phyloP scores from a whole-genome alignment of 2,888 invertebrate genomes.

The Acanthoscelides obtectus region DNA sequence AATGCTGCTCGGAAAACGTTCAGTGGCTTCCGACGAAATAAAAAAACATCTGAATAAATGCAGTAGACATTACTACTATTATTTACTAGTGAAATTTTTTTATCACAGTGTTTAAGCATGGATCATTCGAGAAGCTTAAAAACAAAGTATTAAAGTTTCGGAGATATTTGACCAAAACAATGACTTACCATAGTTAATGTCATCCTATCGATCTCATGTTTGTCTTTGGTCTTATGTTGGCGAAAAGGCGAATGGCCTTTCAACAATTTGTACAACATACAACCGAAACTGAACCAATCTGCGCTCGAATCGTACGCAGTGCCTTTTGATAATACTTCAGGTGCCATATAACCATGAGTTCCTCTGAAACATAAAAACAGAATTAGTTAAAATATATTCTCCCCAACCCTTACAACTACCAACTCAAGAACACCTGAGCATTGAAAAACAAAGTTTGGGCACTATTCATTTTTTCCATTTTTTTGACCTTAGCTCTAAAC shows the following conservation, averaged over 20 bases:
- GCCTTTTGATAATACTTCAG: constrained; percentile 98
- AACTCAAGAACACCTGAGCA: too few relatives aligned
- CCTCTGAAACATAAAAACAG: constrained; percentile 69
- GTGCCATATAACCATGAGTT: constrained; percentile 99
- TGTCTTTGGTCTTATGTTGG: constrained; percentile 99
- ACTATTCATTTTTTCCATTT: too few relatives aligned
- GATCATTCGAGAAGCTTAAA: too few relatives aligned
- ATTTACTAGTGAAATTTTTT: not conserved
- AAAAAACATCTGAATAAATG: too few relatives aligned
- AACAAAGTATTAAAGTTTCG: too few relatives aligned
- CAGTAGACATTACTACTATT: not conserved
- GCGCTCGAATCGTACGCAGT: constrained; percentile 98
- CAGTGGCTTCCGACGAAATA: too few relatives aligned
- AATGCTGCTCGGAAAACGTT: not conserved
- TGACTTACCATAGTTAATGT: constrained; percentile 91
- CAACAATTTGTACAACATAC: constrained; percentile 98
- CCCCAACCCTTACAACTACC: too few relatives aligned
- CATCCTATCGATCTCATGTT: constrained; percentile 99
- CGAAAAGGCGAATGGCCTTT: constrained; percentile 99
- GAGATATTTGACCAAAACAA: not conserved
- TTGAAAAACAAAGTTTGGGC: too few relatives aligned
- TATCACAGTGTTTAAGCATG: too few relatives aligned
- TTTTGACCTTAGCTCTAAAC: too few relatives aligned
- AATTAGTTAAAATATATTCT: too few relatives aligned
- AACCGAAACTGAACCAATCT: constrained; percentile 99